Conservation (phyloP, 92 coral and sea anemone genomes). For the Epizoanthus stellaris region DNA sequence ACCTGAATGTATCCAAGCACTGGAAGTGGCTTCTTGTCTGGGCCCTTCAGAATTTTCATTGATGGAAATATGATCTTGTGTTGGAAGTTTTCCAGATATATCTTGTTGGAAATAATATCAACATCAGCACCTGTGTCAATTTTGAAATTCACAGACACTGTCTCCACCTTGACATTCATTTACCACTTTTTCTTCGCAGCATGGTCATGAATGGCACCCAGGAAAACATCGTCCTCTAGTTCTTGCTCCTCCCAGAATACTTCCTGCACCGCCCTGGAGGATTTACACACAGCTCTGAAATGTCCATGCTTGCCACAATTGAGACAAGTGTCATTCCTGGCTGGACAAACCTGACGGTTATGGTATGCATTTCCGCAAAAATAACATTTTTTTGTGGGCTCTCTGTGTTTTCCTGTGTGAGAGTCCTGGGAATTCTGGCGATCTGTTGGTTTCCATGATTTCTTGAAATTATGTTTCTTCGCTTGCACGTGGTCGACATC, state of each 20-base stretch:
- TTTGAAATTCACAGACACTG: neutral
- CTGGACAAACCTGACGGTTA: constrained; percentile 33
- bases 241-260: constrained; percentile 20
- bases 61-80: constrained; percentile 22
- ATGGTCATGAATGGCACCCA: constrained; percentile 12
- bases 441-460: too few relatives aligned
- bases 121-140: constrained; percentile 39
- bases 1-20: constrained; percentile 35
- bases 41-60: constrained; percentile 22
- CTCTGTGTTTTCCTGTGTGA: neutral
- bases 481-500: neutral
- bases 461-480: too few relatives aligned
- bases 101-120: constrained; percentile 12
- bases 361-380: constrained; percentile 33
- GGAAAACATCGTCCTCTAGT: constrained; percentile 5
- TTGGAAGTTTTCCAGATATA: neutral
- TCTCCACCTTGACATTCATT: constrained; percentile 28
- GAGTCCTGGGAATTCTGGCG: too few relatives aligned
- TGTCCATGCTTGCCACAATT: constrained; percentile 36
- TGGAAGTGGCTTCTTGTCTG: constrained; percentile 40
- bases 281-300: constrained; percentile 14
- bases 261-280: constrained; percentile 2
- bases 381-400: constrained; percentile 21
- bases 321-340: constrained; percentile 30
- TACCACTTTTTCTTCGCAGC: constrained; percentile 13